Evolutionary conservation across 2,797 vertebrate species (phyloP).

Genomic region (Spea hammondii): DNA sequence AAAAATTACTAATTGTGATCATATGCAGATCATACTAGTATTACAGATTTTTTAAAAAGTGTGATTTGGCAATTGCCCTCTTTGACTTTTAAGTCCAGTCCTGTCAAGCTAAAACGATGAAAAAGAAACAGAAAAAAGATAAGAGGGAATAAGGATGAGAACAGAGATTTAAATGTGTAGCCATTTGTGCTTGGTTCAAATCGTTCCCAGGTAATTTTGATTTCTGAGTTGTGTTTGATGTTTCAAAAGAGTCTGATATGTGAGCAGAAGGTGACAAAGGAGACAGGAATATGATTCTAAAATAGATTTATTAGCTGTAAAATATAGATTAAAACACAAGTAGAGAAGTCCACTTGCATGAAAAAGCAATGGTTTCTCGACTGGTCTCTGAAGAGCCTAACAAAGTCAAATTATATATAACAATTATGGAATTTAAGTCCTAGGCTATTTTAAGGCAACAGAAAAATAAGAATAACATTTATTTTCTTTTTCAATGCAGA

Average conservation of each 20-base stretch:
- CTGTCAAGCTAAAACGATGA: conserved; percentile 15
- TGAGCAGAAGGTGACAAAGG: conserved; percentile 7
- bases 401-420: neutral
- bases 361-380: neutral
- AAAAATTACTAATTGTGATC: neutral
- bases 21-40: conserved; percentile 2
- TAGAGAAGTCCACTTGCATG: neutral
- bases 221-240: conserved; percentile 12
- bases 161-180: conserved; percentile 14
- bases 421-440: neutral
- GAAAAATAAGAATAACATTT: neutral
- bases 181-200: conserved; percentile 22
- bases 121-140: conserved; percentile 22
- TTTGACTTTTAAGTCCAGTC: neutral
- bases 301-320: neutral
- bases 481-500: neutral
- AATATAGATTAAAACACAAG: neutral
- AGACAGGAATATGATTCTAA: neutral
- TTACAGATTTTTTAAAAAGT: neutral
- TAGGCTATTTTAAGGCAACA: neutral
- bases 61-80: neutral
- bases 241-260: conserved; percentile 12
- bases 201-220: conserved; percentile 31
- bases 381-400: neutral
- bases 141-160: conserved; percentile 10